Percentiles rank a stretch among this genome's conserved stretches.
These are phyloP conservation scores for Oplegnathus fasciatus DNA, from an alignment of 2,113 vertebrate species.

Conservation along the genomic window DNA sequence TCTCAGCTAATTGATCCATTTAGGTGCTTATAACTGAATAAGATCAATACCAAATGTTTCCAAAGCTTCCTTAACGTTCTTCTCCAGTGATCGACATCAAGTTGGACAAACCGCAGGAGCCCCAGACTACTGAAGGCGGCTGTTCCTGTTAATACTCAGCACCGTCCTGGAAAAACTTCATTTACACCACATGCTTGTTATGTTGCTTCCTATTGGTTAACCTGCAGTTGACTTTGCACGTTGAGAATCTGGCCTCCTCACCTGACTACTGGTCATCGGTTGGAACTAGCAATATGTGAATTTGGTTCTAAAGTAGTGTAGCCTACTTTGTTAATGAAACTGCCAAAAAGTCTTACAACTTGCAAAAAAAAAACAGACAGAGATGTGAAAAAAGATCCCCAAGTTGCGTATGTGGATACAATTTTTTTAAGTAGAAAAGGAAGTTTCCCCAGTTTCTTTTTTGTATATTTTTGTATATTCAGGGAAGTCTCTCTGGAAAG, in stretches of 20 bases:
- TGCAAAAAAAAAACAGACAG: constrained; percentile 67
- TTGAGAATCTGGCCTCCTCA: constrained; percentile 82
- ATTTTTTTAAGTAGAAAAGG: constrained; percentile 81
- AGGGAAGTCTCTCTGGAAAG: constrained; percentile 78
- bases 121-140: constrained; percentile 88
- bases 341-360: constrained; percentile 86
- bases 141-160: constrained; percentile 91
- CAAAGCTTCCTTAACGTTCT: constrained; percentile 81
- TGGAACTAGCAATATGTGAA: constrained; percentile 84
- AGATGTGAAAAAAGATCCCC: constrained; percentile 46
- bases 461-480: constrained; percentile 92
- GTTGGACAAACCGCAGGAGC: constrained; percentile 93
- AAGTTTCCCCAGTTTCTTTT: constrained; percentile 81
- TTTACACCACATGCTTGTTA: constrained; percentile 88
- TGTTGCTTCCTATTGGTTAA: constrained; percentile 92
- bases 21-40: background rate
- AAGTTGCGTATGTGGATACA: constrained; percentile 74
- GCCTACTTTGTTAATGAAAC: constrained; percentile 88
- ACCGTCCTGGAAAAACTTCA: constrained; percentile 66
- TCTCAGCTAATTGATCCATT: background rate
- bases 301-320: constrained; percentile 89
- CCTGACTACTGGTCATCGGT: constrained; percentile 72
- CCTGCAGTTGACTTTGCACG: constrained; percentile 87
- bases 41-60: background rate
- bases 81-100: constrained; percentile 94